Evolutionary conservation across 2,113 vertebrate species (phyloP), one percentile per base, ranked within the genome.

Genomic region (Etheostoma cragini): DNA sequence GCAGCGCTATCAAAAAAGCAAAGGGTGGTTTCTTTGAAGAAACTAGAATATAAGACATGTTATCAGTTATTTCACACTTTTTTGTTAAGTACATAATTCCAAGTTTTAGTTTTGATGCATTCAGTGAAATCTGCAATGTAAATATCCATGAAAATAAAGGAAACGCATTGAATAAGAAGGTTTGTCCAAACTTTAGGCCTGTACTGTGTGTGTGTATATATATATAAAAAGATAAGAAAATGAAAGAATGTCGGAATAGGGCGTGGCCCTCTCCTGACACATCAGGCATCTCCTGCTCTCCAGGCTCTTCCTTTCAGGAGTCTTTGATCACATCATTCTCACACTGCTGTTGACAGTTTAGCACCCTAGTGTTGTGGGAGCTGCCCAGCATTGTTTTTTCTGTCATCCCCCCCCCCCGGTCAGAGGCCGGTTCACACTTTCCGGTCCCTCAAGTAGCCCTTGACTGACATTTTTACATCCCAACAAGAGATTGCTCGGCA

Each of bases 301-400:
- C 71, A 76, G 87, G 78, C 87, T 85, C 86, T 88, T 88, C 83
- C 85, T 83, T 81, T 67, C 73, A 76, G 68, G 80, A 88, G 82
- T 58, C 90, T 93, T 91, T 93, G 91, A 93, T 92, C 88, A 76
- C 78, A 91, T 90, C 88, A 88, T 84, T 86, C 87, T 91, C 89
- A 87, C 87, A 87, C 86, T 61, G 69, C 80, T 87, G 84, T 82
- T 91, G 90, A 92, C 91, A 91, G 92, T 90, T 93, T 93, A 93
- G 85, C 92, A 92, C 89, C 85, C 91, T 82, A 6, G 85, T 84
- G 85, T 66, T 84, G 87, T 76, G 88, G 88, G 87, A 91, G 80
- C 85, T 84, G 90, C 80, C 82, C 63, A 0, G 49, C 80, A 88
- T 90, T 91, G 84, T 88, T 87, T 57, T 76, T 90, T 73, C 74